Base-by-base conservation (phyloP, 2,797 vertebrate genomes). In the Chaetophractus vellerosus region DNA sequence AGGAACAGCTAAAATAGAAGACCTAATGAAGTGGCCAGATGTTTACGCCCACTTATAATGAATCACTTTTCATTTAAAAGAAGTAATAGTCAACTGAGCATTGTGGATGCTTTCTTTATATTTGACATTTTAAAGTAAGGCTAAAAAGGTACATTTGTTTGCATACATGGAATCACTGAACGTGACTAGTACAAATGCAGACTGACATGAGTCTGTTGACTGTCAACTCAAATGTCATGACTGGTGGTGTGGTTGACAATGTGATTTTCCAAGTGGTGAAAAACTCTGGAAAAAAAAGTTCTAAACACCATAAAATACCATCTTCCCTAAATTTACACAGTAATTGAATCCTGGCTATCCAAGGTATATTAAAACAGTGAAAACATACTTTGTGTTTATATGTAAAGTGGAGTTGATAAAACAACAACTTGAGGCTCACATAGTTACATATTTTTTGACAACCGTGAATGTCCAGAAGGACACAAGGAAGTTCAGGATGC, bases 1-100 rank as follows among this genome's bases (percentile, higher is more conserved):
- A 81, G 41, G 31, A 79, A 76, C n/a, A 92, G 7, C 18, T 88
- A 63, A 95, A 72, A n/a, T 24, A 76, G 59, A 79, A 88, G 10
- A 31, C 59, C 66, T 78, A 64, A 59, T 80, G 72, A 78, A 92
- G 63, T 81, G 69, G 45, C 41, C 28, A 85, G 4, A 85, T 88
- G 21, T 66, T 91, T 55, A 86, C 15, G 55, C 38, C 52, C 12
- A 86, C 78, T 74, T 74, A 50, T 2, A 64, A 24, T 78, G 68
- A 81, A 68, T 83, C 16, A 12, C 55, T 85, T 59, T 75, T 31
- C 33, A 76, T 50, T 72, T 83, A 23, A 33, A 84, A 38, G 69
- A 85, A 55, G n/a, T 23, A 87, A 87, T 50, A 48, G 55, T 79
- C 36, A 69, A 31, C 31, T 59, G 68, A 41, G 59, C 74, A 66